phyloP scores from a whole-genome alignment of 2,888 invertebrate species.

The Celastrina argiolus region DNA sequence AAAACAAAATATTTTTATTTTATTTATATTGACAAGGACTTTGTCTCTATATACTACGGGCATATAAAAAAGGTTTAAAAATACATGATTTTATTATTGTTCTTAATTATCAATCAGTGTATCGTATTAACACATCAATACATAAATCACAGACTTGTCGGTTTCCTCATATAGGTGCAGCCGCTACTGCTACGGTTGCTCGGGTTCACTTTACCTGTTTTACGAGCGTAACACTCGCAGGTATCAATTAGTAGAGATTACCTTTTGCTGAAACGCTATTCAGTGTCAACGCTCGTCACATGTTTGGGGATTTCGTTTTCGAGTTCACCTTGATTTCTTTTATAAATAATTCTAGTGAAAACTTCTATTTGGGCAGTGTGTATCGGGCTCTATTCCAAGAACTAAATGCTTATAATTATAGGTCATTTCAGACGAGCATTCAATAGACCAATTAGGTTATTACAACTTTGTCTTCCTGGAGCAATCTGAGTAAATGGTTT shows the following conservation, averaged over 20 bases:
- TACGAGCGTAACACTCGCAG: neutral
- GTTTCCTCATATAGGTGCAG: neutral
- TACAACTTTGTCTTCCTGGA: slow-evolving; percentile 4
- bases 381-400: neutral
- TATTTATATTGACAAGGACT: no score
- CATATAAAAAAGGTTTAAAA: no score
- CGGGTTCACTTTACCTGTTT: neutral
- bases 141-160: no score
- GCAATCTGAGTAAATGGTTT: neutral
- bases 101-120: no score
- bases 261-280: neutral
- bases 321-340: neutral
- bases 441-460: slow-evolving; percentile 7
- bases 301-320: neutral
- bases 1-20: no score
- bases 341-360: neutral
- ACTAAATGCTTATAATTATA: neutral
- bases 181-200: neutral
- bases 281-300: neutral
- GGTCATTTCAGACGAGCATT: slow-evolving; percentile 6
- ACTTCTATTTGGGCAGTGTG: neutral
- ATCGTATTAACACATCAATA: no score
- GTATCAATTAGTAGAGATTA: slow-evolving; percentile 17
- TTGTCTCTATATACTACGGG: no score
- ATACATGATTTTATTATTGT: no score